phyloP scores from a whole-genome alignment of 2,888 invertebrate species.

The Gerris lacustris region DNA sequence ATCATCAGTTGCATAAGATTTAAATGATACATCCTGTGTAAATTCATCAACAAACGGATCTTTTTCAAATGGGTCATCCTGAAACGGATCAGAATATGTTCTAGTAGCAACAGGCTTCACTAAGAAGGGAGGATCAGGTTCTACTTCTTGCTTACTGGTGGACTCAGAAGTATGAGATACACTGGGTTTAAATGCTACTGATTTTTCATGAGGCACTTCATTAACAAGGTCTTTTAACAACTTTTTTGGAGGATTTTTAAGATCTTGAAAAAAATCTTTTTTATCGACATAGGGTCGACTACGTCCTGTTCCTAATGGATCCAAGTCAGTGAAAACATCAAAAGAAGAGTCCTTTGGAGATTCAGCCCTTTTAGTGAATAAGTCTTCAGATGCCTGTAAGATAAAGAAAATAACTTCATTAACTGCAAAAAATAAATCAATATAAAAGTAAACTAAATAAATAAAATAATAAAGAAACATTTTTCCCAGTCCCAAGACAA shows the following conservation, averaged over 20 bases:
- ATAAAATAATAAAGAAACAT: too few relatives aligned
- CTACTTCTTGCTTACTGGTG: slow-evolving; percentile 12
- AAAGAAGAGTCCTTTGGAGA: slow-evolving; percentile 25
- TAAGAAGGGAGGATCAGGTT: not conserved
- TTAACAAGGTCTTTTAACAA: slow-evolving; percentile 71
- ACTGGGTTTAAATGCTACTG: slow-evolving; percentile 35
- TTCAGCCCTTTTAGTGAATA: slow-evolving; percentile 15
- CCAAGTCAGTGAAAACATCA: slow-evolving; percentile 86
- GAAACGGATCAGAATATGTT: slow-evolving; percentile 46
- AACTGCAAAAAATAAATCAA: not conserved
- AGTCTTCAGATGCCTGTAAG: slow-evolving; percentile 22
- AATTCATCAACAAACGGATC: slow-evolving; percentile 53
- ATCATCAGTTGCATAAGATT: slow-evolving; percentile 39
- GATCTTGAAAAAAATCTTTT: slow-evolving; percentile 90
- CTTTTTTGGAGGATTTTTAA: slow-evolving; percentile 88
- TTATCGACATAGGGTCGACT: slow-evolving; percentile 88
- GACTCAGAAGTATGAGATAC: slow-evolving; percentile 22
- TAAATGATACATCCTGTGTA: slow-evolving; percentile 36
- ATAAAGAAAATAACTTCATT: slow-evolving; percentile 11
- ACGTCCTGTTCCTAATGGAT: slow-evolving; percentile 82
- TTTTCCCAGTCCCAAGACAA: too few relatives aligned
- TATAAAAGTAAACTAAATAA: too few relatives aligned
- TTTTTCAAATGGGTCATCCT: slow-evolving; percentile 62
- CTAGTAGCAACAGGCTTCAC: slow-evolving; percentile 9
- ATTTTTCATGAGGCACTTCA: slow-evolving; percentile 24